Conservation (phyloP, 37 sponge, comb jelly and placozoan genomes). For the Dysidea cf. avara region DNA sequence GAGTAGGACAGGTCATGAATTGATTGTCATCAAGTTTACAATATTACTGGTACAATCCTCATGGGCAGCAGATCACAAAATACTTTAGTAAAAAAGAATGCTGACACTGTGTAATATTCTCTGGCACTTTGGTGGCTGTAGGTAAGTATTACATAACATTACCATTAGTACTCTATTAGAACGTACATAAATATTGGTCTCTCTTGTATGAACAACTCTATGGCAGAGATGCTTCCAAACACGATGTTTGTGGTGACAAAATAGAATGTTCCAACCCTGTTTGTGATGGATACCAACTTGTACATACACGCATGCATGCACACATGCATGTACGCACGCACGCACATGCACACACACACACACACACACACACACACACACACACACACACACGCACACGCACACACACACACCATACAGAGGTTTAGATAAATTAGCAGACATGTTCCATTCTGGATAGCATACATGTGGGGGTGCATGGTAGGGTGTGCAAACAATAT, state of each 20-base stretch:
- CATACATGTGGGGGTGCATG: too few relatives aligned
- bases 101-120: too few relatives aligned
- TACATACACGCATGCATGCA: background rate
- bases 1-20: too few relatives aligned
- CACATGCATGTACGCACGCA: background rate
- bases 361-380: conserved; percentile 12
- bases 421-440: too few relatives aligned
- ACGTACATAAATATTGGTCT: conserved; percentile 57
- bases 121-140: conserved; percentile 80
- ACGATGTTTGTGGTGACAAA: conserved; percentile 28
- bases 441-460: too few relatives aligned
- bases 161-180: conserved; percentile 23
- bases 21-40: too few relatives aligned
- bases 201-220: conserved; percentile 56
- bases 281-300: background rate
- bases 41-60: conserved; percentile 51
- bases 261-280: background rate
- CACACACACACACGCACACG: conserved; percentile 23
- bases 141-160: background rate
- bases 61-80: conserved; percentile 65
- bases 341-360: conserved; percentile 12
- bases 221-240: conserved; percentile 54
- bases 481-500: too few relatives aligned
- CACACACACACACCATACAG: too few relatives aligned
- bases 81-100: conserved; percentile 70